Conservation (phyloP, 2,797 vertebrate species). For the Muscicapa comitata region DNA sequence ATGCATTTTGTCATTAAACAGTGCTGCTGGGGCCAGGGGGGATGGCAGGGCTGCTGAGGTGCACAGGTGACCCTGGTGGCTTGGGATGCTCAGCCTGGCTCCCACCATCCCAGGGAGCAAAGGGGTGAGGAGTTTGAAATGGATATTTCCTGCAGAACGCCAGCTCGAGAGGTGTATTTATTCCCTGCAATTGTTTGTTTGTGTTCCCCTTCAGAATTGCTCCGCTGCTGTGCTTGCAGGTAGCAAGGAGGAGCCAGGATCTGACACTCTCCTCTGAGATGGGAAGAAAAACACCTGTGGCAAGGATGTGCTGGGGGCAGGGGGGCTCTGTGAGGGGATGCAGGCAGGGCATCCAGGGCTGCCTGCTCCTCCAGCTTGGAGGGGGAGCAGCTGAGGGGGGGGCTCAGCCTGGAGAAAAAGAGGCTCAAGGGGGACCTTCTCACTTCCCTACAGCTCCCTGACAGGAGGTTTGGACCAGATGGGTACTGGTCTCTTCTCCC, state of each 20-base stretch:
- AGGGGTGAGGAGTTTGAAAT: not conserved
- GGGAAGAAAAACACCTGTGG: not conserved
- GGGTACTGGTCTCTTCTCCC: too few relatives aligned
- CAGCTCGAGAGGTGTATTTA: not conserved
- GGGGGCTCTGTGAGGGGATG: not conserved
- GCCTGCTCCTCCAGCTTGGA: not conserved
- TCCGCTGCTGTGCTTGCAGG: not conserved
- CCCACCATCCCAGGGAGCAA: rapidly evolving
- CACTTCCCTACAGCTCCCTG: too few relatives aligned
- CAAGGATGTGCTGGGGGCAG: not conserved
- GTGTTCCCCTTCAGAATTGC: not conserved
- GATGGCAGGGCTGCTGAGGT: not conserved
- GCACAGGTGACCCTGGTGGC: not conserved
- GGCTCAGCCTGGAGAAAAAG: too few relatives aligned
- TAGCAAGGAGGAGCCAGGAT: not conserved
- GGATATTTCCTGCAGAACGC: rapidly evolving
- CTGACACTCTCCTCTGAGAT: not conserved
- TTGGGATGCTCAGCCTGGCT: rapidly evolving
- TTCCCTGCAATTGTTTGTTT: not conserved
- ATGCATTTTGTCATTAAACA: not conserved
- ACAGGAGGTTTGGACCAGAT: too few relatives aligned
- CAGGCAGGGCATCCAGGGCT: not conserved
- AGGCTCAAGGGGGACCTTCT: too few relatives aligned
- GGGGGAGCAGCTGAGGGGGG: not conserved
- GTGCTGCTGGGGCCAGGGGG: not conserved